Percentiles rank a stretch among this genome's conserved stretches.
Evolutionary conservation across 2,113 vertebrate species (phyloP).

Genomic region (Hepsetus odoe): DNA sequence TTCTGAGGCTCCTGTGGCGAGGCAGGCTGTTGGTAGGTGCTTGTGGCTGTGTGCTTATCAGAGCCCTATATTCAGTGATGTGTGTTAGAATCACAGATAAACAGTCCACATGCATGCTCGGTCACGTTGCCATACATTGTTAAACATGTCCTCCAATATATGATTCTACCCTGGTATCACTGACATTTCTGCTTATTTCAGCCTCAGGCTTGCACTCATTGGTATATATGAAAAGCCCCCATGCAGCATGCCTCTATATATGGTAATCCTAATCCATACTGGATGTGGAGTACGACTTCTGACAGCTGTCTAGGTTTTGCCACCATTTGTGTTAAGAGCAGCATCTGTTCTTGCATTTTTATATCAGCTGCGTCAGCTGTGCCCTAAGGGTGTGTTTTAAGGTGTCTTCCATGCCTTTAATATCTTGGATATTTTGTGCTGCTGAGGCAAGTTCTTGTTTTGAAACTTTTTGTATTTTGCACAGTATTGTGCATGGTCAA

Average conservation of each 20-base stretch:
- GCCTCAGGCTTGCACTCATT: slow-evolving; percentile 4
- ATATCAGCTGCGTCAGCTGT: background rate
- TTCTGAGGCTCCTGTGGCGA: slow-evolving; percentile 26
- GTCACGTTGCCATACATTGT: slow-evolving; percentile 21
- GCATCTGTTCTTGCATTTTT: slow-evolving; percentile 12
- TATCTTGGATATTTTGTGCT: slow-evolving; percentile 14
- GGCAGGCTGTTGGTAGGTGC: slow-evolving; percentile 31
- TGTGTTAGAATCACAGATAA: background rate
- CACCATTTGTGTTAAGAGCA: background rate
- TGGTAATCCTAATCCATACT: background rate
- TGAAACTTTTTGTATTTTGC: background rate
- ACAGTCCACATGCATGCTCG: slow-evolving; percentile 11
- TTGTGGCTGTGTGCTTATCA: slow-evolving; percentile 38
- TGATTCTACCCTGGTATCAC: background rate
- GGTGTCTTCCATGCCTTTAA: slow-evolving; percentile 20
- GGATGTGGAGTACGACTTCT: background rate
- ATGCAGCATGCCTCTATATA: background rate
- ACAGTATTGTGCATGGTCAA: slow-evolving; percentile 1
- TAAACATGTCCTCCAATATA: slow-evolving; percentile 1
- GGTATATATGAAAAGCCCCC: background rate
- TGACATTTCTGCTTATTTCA: slow-evolving; percentile 8
- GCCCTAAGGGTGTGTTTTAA: slow-evolving; percentile 33
- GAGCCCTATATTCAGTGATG: slow-evolving; percentile 36
- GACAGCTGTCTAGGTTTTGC: slow-evolving; percentile 17
- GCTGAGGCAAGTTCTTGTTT: background rate